These are phyloP conservation scores for Turdus rufiventris DNA, from an alignment of 2,113 vertebrate genomes.

Conservation along the genomic window DNA sequence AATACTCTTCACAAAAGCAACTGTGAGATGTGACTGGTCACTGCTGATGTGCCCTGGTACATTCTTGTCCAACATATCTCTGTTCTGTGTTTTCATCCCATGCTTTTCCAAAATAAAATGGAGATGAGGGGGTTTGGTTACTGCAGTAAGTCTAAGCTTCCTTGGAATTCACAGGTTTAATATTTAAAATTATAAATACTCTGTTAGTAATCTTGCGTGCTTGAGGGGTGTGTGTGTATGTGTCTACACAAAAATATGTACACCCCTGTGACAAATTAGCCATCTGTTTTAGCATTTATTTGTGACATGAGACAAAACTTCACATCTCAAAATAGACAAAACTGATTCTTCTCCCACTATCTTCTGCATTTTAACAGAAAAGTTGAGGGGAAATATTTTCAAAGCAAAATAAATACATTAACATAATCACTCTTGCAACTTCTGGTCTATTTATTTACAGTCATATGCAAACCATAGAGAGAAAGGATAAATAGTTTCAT, in stretches of 20 bases:
- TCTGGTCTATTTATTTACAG: not conserved
- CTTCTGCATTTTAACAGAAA: not conserved
- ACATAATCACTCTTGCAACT: not conserved
- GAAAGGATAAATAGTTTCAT: not conserved
- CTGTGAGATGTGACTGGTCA: not conserved
- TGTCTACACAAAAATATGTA: not conserved
- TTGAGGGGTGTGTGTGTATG: not conserved
- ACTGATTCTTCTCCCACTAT: not conserved
- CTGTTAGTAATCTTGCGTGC: not conserved
- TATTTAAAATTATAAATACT: conserved; percentile 20
- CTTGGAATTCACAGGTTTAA: not conserved
- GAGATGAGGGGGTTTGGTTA: not conserved
- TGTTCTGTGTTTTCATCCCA: not conserved
- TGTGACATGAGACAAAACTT: conserved; percentile 21
- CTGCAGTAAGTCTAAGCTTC: not conserved
- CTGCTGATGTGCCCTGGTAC: accelerated
- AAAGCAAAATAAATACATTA: not conserved
- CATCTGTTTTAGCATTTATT: conserved; percentile 32
- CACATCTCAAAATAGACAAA: not conserved
- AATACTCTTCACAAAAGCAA: not conserved
- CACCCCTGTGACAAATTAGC: not conserved
- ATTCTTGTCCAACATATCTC: not conserved
- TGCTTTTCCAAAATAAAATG: not conserved
- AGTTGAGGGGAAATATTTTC: not conserved
- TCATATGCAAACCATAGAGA: not conserved